Conservation (phyloP, 2,888 invertebrate genomes). For the Ceraclea dissimilis region DNA sequence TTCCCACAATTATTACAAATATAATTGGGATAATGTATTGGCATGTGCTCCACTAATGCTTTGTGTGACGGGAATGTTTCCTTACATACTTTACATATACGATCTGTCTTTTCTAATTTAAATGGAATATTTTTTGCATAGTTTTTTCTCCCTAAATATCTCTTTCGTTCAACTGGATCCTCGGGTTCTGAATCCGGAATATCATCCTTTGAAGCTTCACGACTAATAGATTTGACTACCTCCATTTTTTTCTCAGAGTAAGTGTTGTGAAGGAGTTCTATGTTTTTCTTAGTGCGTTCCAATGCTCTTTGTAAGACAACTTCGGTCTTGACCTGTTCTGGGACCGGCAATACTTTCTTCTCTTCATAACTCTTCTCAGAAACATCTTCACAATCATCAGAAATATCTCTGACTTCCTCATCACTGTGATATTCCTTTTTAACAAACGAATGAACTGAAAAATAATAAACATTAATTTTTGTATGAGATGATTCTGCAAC, state of each 20-base stretch:
- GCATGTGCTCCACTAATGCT: constrained; percentile 15
- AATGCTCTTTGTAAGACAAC: background rate
- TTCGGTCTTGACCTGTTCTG: background rate
- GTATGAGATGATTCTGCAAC: too few species aligned
- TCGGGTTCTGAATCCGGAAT: background rate
- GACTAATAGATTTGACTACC: background rate
- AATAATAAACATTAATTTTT: background rate
- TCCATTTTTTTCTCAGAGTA: background rate
- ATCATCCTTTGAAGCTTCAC: background rate
- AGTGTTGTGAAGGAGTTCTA: background rate
- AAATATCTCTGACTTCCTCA: background rate
- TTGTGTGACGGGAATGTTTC: constrained; percentile 18
- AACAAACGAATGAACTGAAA: background rate
- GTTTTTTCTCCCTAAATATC: constrained; percentile 1
- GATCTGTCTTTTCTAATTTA: constrained; percentile 12
- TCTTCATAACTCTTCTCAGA: background rate
- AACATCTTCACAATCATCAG: background rate
- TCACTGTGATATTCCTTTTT: background rate
- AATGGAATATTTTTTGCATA: constrained; percentile 14
- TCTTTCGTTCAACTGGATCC: background rate
- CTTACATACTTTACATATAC: constrained; percentile 15
- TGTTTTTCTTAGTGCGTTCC: background rate
- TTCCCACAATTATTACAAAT: constrained; percentile 21
- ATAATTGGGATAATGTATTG: constrained; percentile 18
- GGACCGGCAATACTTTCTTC: background rate